phyloP scores from a whole-genome alignment of 2,888 invertebrate species.

The Rhagonycha fulva region DNA sequence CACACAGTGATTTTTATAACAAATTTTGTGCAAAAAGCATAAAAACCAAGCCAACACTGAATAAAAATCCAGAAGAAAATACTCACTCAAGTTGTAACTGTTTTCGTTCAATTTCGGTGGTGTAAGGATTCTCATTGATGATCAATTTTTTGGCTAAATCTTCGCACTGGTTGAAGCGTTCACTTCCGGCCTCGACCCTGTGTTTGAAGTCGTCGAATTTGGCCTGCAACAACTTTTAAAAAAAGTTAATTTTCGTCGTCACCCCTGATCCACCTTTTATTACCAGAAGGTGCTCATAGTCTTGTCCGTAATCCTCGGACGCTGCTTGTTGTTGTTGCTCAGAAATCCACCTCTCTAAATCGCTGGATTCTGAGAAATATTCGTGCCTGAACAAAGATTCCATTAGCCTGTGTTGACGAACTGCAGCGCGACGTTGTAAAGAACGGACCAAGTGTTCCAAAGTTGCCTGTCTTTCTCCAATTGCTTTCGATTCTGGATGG shows the following conservation, averaged over 20 bases:
- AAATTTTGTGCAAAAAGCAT: not conserved
- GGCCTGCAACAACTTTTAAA: constrained; percentile 72
- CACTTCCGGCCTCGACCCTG: constrained; percentile 86
- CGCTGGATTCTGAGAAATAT: constrained; percentile 87
- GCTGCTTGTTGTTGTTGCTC: constrained; percentile 88
- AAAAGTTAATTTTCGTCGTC: constrained; percentile 2
- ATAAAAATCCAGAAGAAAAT: not conserved
- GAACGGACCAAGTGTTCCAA: constrained; percentile 79
- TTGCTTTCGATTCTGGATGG: constrained; percentile 83
- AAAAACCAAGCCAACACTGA: not conserved
- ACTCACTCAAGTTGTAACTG: constrained; percentile 85
- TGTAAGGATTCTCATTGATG: constrained; percentile 83
- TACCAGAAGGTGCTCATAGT: constrained; percentile 87
- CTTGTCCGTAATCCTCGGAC: constrained; percentile 93
- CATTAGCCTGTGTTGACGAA: constrained; percentile 83
- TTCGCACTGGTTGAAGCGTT: constrained; percentile 89
- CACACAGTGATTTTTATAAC: not conserved
- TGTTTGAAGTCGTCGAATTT: constrained; percentile 94
- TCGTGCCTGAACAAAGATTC: constrained; percentile 89
- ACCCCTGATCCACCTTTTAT: constrained; percentile 24
- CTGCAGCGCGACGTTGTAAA: constrained; percentile 78
- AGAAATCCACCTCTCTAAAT: constrained; percentile 89
- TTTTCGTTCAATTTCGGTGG: constrained; percentile 80
- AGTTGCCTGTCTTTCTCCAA: constrained; percentile 75
- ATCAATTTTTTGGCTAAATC: constrained; percentile 87